A percentile compares a stretch with the other conserved stretches of the same genome.
phyloP scores from a whole-genome alignment of 2,113 vertebrate genomes.

The Ranitomeya imitator region DNA sequence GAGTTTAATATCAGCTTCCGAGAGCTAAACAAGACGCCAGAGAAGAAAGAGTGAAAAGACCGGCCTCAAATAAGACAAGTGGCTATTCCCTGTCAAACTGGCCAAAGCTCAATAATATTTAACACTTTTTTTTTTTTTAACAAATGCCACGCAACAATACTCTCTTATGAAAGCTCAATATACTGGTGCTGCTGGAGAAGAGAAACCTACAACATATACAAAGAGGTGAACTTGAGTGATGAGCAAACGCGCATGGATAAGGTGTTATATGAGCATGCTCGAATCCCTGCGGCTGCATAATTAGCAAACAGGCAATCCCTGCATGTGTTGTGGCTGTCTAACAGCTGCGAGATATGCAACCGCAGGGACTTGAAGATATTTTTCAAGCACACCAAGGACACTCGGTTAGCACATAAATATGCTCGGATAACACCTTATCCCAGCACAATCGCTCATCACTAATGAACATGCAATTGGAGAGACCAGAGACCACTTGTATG shows the following conservation, averaged over 20 bases:
- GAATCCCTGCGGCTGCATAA: no score
- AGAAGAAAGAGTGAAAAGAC: slow-evolving; percentile 52
- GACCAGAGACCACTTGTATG: neutral
- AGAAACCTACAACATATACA: neutral
- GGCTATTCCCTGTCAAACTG: neutral
- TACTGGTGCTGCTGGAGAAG: neutral
- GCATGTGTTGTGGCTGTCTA: no score
- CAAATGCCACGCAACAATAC: neutral
- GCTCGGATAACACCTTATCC: no score
- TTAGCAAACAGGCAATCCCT: no score
- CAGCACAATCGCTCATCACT: no score
- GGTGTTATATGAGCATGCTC: no score
- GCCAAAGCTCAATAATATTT: neutral
- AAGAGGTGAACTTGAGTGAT: neutral
- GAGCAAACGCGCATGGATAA: no score
- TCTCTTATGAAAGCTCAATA: neutral
- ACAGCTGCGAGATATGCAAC: no score
- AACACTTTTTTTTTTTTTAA: neutral
- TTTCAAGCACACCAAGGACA: no score
- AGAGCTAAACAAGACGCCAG: slow-evolving; percentile 75
- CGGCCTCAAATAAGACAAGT: neutral
- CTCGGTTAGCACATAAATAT: no score
- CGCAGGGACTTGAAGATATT: no score
- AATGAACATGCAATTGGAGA: neutral
- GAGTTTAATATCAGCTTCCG: slow-evolving; percentile 83